These are phyloP conservation scores for Drosophila basisetae DNA, from an alignment of 2,888 invertebrate genomes.

Conservation along the genomic window DNA sequence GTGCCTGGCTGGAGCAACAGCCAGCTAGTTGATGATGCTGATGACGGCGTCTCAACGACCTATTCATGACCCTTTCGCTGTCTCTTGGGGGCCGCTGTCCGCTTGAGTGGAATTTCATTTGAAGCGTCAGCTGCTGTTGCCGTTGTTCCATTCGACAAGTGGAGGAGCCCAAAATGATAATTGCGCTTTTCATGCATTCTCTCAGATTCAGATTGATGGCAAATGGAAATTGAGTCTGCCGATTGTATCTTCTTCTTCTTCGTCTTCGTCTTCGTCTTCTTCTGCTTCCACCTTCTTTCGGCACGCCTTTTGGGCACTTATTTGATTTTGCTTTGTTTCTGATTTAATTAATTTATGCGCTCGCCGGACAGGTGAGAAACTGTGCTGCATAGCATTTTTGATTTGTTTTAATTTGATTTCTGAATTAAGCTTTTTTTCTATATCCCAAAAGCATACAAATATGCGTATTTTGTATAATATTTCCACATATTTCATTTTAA, in stretches of 20 bases:
- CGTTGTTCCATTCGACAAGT: conserved; percentile 50
- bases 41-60: conserved; percentile 74
- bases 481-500: conserved; percentile 65
- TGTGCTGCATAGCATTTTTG: conserved; percentile 42
- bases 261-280: conserved; percentile 9
- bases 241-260: conserved; percentile 54
- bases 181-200: conserved; percentile 75
- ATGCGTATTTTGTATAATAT: conserved; percentile 55
- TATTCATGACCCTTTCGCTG: conserved; percentile 76
- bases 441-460: conserved; percentile 5
- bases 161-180: conserved; percentile 62
- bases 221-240: conserved; percentile 67
- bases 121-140: conserved; percentile 56
- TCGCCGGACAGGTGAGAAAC: conserved; percentile 61
- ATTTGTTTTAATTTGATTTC: conserved; percentile 64
- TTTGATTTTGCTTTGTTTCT: conserved; percentile 48
- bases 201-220: conserved; percentile 67
- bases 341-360: conserved; percentile 69
- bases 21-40: conserved; percentile 54
- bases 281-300: conserved; percentile 10
- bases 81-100: conserved; percentile 53
- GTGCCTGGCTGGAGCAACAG: conserved; percentile 36
- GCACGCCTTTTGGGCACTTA: conserved; percentile 13
- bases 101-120: conserved; percentile 65
- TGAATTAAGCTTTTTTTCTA: conserved; percentile 35